Conservation (phyloP, 2,797 vertebrate genomes). For the Lagodon rhomboides region DNA sequence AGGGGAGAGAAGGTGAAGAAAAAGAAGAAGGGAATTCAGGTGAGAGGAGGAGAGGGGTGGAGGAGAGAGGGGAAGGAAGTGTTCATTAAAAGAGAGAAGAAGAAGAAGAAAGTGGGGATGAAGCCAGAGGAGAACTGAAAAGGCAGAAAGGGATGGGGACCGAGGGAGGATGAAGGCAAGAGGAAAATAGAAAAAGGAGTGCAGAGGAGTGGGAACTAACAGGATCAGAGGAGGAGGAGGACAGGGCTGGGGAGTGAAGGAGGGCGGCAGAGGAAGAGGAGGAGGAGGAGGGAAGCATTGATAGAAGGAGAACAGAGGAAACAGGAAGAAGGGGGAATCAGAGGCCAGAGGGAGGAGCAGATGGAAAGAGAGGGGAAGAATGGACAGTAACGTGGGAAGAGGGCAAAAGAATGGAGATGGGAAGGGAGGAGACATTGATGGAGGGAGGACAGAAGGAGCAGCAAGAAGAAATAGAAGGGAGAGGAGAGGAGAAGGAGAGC, state of each 20-base stretch:
- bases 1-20: neutral
- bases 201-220: neutral
- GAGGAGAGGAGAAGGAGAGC: neutral
- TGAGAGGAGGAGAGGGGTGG: constrained; percentile 35
- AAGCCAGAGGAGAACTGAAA: neutral
- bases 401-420: constrained; percentile 1
- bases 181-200: neutral
- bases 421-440: neutral
- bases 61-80: constrained; percentile 10
- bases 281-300: constrained; percentile 3
- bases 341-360: neutral
- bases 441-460: neutral
- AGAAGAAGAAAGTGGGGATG: constrained; percentile 1
- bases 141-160: neutral
- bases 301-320: neutral
- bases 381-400: neutral
- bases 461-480: neutral
- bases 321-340: neutral
- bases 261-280: neutral
- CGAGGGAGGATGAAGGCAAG: neutral
- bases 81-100: neutral
- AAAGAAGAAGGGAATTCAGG: constrained; percentile 10
- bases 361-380: neutral
- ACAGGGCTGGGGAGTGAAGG: neutral
- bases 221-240: neutral